Evolutionary conservation across 2,797 vertebrate genomes (phyloP).

Genomic region (Borostomias antarcticus): DNA sequence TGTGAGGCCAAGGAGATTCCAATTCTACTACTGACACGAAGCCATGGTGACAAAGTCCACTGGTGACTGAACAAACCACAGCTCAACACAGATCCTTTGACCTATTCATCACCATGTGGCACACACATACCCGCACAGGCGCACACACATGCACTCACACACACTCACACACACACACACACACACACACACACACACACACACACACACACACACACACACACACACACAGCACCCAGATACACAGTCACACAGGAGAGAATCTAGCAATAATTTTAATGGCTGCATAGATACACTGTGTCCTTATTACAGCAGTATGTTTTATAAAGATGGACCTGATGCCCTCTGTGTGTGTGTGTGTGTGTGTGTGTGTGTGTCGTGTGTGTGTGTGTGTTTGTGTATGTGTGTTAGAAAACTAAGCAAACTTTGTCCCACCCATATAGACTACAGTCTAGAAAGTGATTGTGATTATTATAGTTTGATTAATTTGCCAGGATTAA

Average conservation of each 20-base stretch:
- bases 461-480: no score
- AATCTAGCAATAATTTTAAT: constrained; percentile 19
- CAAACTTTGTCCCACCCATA: constrained; percentile 6
- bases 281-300: constrained; percentile 41
- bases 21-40: constrained; percentile 48
- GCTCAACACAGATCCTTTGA: constrained; percentile 64
- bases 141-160: neutral
- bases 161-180: neutral
- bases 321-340: constrained; percentile 36
- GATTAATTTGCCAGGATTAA: no score
- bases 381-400: constrained; percentile 22
- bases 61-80: constrained; percentile 61
- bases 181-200: neutral
- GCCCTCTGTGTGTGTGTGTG: constrained; percentile 25
- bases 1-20: neutral
- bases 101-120: constrained; percentile 52
- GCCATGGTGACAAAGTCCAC: constrained; percentile 63
- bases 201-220: constrained; percentile 11
- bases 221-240: neutral
- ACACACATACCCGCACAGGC: constrained; percentile 1
- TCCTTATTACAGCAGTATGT: constrained; percentile 40
- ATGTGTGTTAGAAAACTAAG: constrained; percentile 11
- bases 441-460: no score
- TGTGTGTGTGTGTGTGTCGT: constrained; percentile 14
- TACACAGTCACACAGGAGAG: neutral